These are phyloP conservation scores for Ephydatia muelleri DNA, from an alignment of 37 sponge, comb jelly and placozoan species.

Conservation along the genomic window DNA sequence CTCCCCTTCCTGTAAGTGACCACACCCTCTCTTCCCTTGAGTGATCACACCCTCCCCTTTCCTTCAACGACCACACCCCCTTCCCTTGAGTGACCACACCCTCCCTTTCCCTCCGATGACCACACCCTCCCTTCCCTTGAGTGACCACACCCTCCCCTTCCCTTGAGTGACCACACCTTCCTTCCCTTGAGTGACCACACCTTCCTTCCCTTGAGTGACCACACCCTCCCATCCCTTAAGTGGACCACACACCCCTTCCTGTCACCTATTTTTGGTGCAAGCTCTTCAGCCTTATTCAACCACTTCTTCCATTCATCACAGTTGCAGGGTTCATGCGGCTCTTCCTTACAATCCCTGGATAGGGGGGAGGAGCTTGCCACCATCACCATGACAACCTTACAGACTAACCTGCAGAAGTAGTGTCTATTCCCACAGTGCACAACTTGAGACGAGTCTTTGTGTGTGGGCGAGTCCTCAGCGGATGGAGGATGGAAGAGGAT, in stretches of 20 bases:
- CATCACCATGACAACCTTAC: not conserved
- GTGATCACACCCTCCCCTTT: not conserved
- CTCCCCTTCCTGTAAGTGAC: not conserved
- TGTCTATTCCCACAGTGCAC: constrained; percentile 87
- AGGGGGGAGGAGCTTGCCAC: not conserved
- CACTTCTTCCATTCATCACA: constrained; percentile 83
- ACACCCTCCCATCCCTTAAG: not conserved
- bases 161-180: not conserved
- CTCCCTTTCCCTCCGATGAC: no score
- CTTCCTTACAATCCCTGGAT: constrained; percentile 67
- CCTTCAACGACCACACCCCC: no score
- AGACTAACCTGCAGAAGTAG: constrained; percentile 89
- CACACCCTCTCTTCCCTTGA: not conserved
- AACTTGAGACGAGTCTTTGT: constrained; percentile 1
- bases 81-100: no score
- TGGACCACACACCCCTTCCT: no score
- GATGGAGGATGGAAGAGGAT: constrained; percentile 30
- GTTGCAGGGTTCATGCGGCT: constrained; percentile 76
- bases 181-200: not conserved
- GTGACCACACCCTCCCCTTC: no score
- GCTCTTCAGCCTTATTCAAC: constrained; percentile 62
- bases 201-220: not conserved
- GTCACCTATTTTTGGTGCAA: constrained; percentile 49
- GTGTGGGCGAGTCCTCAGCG: not conserved
- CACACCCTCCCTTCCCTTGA: no score